Evolutionary conservation across 1,140 invertebrate genomes (phyloP).

Genomic region (Octopus sinensis): DNA sequence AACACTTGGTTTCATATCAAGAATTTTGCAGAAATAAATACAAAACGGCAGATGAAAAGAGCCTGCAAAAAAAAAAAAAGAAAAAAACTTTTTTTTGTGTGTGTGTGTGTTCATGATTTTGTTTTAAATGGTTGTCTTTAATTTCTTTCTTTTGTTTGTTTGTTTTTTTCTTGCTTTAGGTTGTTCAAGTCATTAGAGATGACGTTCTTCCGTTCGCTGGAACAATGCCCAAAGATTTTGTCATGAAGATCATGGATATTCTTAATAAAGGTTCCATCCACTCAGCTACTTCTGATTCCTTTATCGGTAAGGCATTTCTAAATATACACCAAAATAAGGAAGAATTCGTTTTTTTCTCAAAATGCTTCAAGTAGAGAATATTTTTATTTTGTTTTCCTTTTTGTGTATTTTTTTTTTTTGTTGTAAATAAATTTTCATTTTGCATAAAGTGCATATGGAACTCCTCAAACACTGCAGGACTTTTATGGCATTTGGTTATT

Average conservation of each 20-base stretch:
- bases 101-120: background rate
- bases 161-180: constrained; percentile 58
- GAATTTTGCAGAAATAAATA: too few species aligned
- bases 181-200: constrained; percentile 79
- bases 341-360: too few species aligned
- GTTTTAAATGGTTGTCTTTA: background rate
- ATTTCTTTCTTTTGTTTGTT: background rate
- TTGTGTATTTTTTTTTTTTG: too few species aligned
- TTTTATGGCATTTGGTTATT: too few species aligned
- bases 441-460: too few species aligned
- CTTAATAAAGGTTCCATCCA: constrained; percentile 92
- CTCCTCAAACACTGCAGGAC: too few species aligned
- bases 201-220: constrained; percentile 81
- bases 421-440: too few species aligned
- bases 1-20: too few species aligned
- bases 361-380: too few species aligned
- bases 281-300: constrained; percentile 67
- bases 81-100: background rate
- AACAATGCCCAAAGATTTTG: constrained; percentile 79
- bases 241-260: constrained; percentile 81
- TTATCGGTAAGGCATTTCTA: constrained; percentile 53
- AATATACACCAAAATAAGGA: background rate
- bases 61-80: background rate
- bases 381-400: too few species aligned
- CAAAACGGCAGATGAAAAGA: too few species aligned